phyloP scores from a whole-genome alignment of 2,888 invertebrate species.

The Apocheima hispidaria region DNA sequence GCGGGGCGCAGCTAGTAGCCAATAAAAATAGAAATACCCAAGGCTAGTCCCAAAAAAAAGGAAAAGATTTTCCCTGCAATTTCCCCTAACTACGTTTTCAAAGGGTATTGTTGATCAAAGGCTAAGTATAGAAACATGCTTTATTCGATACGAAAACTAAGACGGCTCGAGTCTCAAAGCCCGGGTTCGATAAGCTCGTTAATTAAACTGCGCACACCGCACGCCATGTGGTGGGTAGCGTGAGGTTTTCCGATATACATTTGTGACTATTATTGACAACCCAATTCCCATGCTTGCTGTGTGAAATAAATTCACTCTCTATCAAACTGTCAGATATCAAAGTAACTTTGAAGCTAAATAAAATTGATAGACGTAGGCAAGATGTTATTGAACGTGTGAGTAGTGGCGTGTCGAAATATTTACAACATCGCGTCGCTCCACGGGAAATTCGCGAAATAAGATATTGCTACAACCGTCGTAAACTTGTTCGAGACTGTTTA shows the following conservation, averaged over 20 bases:
- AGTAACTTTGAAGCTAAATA: conserved; percentile 45
- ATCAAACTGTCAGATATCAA: conserved; percentile 46
- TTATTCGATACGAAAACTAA: conserved; percentile 39
- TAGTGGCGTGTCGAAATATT: conserved; percentile 59
- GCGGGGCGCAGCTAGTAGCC: neutral
- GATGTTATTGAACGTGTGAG: conserved; percentile 50
- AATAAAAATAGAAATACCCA: conserved; percentile 20
- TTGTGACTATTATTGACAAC: neutral
- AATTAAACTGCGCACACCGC: conserved; percentile 23
- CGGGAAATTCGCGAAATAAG: conserved; percentile 56
- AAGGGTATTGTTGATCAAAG: conserved; percentile 44
- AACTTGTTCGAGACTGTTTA: conserved; percentile 53
- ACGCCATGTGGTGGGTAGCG: neutral
- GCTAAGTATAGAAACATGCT: conserved; percentile 32
- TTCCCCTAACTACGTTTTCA: conserved; percentile 34
- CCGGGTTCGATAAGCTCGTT: conserved; percentile 20
- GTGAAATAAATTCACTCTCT: conserved; percentile 48
- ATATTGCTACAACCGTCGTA: conserved; percentile 54
- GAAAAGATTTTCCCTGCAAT: conserved; percentile 29
- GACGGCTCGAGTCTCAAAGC: conserved; percentile 31
- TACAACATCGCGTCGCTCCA: conserved; percentile 46
- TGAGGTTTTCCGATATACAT: neutral
- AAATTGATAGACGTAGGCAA: conserved; percentile 46
- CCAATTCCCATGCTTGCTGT: conserved; percentile 3
- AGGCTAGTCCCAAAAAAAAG: conserved; percentile 18